Percentiles rank a stretch among this genome's conserved stretches.
These are phyloP conservation scores for Cyrtonyx montezumae DNA, from an alignment of 2,113 vertebrate species.

Conservation along the genomic window DNA sequence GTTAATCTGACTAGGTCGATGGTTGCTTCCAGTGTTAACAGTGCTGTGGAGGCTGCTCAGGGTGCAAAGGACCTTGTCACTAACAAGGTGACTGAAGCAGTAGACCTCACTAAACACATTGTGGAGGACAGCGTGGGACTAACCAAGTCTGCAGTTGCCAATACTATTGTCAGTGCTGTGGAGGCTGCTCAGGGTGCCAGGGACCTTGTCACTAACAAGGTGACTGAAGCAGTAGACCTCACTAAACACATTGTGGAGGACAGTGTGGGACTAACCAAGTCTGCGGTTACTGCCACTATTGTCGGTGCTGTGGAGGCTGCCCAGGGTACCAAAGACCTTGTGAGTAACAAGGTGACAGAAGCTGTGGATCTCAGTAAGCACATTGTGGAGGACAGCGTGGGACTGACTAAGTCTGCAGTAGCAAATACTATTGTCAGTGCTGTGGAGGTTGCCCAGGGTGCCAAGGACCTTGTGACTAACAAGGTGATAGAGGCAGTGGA, in stretches of 20 bases:
- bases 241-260: constrained; percentile 78
- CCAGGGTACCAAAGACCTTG: neutral
- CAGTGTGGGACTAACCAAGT: constrained; percentile 81
- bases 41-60: constrained; percentile 71
- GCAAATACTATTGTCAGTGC: constrained; percentile 80
- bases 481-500: constrained; percentile 71
- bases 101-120: constrained; percentile 66
- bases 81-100: constrained; percentile 55
- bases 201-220: constrained; percentile 54
- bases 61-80: constrained; percentile 41
- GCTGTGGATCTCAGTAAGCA: constrained; percentile 66
- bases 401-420: constrained; percentile 82
- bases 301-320: constrained; percentile 76
- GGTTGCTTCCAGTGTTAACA: constrained; percentile 84
- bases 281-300: constrained; percentile 80
- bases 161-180: constrained; percentile 79
- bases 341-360: constrained; percentile 61
- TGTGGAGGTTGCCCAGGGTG: constrained; percentile 67
- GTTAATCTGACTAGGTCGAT: constrained; percentile 85
- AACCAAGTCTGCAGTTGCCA: constrained; percentile 83
- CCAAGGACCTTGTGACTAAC: constrained; percentile 37
- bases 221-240: constrained; percentile 56
- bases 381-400: constrained; percentile 79
- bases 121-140: constrained; percentile 81
- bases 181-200: constrained; percentile 47